Base-by-base conservation (phyloP, 2,888 invertebrate genomes). In the Lepas anatifera region DNA sequence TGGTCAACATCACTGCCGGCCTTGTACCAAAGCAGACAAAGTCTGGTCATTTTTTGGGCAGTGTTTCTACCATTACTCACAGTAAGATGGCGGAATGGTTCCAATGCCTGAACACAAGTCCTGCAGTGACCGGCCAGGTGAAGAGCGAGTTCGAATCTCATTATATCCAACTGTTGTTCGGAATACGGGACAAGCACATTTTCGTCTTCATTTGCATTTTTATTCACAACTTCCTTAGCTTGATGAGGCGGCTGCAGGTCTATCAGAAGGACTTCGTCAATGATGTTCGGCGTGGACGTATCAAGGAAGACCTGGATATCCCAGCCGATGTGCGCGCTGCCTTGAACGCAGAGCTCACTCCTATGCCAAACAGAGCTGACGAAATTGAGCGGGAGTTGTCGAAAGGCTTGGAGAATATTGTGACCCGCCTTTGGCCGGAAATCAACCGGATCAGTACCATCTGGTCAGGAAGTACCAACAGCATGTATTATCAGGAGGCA, bases 391-490 rank as follows among this genome's bases (percentile, higher is more conserved):
- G 73, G 39, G 77, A 77, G 13, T 76, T 75, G 69, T 70, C 74
- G 39, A 72, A 72, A 32, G 77, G 77, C 1, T 74, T 74, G 18
- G 73, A 63, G 18, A 69, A 70, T n/a, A 13, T 52, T 16, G 13
- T 52, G 13, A 1, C 27, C 4, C 10, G 52, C 3, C 3, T 52
- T 3, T 52, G 52, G 52, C 52, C 52, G 29, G 29, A 52, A 4
- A 16, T 52, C 4, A 52, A 10, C 3, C 11, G 29, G 3, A 16
- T 52, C 52, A 52, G 52, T 13, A 29, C 29, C 10, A n/a, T 73
- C 72, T 58, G 73, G 77, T 58, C 73, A 77, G 35, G 78, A 3
- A 79, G 79, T 10, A 75, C 77, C 13, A 77, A 78, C 76, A 75
- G 76, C 35, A 72, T 78, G 22, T 78, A 78, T 70, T 77, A 72